Evolutionary conservation across 1,140 invertebrate species (phyloP).

Genomic region (Drosophila nasuta): DNA sequence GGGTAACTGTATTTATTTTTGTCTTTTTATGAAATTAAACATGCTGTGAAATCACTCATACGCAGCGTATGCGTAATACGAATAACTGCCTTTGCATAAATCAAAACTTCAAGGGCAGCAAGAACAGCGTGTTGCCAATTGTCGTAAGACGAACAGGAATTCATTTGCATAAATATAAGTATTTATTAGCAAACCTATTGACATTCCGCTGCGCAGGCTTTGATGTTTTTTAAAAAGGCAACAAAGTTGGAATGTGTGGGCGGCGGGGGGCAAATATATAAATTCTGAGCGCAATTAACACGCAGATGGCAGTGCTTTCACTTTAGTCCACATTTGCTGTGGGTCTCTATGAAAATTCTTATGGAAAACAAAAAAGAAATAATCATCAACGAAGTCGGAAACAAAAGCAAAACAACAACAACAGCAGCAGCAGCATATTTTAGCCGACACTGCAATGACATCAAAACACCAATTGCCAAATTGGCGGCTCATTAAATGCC

Average conservation of each 20-base stretch:
- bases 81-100: constrained; percentile 69
- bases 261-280: constrained; percentile 22
- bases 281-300: constrained; percentile 68
- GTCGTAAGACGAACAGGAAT: constrained; percentile 55
- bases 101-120: constrained; percentile 45
- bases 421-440: constrained; percentile 27
- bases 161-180: constrained; percentile 70
- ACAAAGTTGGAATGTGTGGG: constrained; percentile 30
- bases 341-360: constrained; percentile 33
- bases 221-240: constrained; percentile 56
- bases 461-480: constrained; percentile 79
- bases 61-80: constrained; percentile 48
- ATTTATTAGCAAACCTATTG: constrained; percentile 62
- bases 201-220: constrained; percentile 38
- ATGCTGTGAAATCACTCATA: constrained; percentile 65
- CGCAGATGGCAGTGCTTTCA: constrained; percentile 64
- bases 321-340: constrained; percentile 38
- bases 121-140: constrained; percentile 59
- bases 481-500: constrained; percentile 70
- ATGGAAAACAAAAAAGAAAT: constrained; percentile 33
- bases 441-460: constrained; percentile 64
- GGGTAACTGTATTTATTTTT: constrained; percentile 13
- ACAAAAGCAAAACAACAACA: constrained; percentile 47
- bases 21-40: constrained; percentile 16
- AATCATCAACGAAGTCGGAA: constrained; percentile 54